Evolutionary conservation across 2,888 invertebrate species (phyloP).

Genomic region (Polyploca ridens): DNA sequence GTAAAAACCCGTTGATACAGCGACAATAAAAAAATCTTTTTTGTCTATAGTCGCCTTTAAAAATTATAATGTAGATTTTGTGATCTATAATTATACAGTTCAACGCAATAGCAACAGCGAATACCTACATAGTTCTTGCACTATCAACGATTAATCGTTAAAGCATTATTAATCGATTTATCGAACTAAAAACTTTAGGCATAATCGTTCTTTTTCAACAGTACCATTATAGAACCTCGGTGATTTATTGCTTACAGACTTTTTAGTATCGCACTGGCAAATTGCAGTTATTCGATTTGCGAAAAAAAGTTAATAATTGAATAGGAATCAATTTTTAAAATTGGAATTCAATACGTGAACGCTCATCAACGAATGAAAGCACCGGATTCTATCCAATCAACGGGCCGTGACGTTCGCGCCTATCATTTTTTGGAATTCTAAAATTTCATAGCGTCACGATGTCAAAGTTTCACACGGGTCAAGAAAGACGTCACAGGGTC

Average conservation of each 20-base stretch:
- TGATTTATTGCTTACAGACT: constrained; percentile 3
- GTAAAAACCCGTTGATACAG: neutral
- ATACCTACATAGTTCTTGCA: constrained; percentile 7
- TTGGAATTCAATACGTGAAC: constrained; percentile 38
- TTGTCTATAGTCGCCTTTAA: neutral
- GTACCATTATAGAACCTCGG: neutral
- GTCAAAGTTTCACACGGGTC: constrained; percentile 77
- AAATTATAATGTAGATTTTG: neutral
- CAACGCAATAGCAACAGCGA: constrained; percentile 1
- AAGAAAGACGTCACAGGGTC: constrained; percentile 54
- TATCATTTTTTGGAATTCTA: constrained; percentile 51
- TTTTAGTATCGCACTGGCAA: constrained; percentile 6
- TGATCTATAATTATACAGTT: constrained; percentile 4
- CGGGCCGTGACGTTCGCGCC: constrained; percentile 57
- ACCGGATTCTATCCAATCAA: constrained; percentile 57
- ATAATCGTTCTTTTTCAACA: constrained; percentile 8
- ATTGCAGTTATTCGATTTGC: constrained; percentile 6
- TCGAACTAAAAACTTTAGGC: constrained; percentile 5
- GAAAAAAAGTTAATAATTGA: neutral
- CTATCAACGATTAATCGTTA: constrained; percentile 7
- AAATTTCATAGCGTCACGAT: constrained; percentile 67
- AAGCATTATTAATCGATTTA: constrained; percentile 8
- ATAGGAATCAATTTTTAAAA: constrained; percentile 41
- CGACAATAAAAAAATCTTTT: neutral
- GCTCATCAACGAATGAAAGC: constrained; percentile 35